Percentiles rank a stretch among this genome's conserved stretches.
Evolutionary conservation across 1,140 invertebrate species (phyloP).

Genomic region (Protaetia brevitarsis): DNA sequence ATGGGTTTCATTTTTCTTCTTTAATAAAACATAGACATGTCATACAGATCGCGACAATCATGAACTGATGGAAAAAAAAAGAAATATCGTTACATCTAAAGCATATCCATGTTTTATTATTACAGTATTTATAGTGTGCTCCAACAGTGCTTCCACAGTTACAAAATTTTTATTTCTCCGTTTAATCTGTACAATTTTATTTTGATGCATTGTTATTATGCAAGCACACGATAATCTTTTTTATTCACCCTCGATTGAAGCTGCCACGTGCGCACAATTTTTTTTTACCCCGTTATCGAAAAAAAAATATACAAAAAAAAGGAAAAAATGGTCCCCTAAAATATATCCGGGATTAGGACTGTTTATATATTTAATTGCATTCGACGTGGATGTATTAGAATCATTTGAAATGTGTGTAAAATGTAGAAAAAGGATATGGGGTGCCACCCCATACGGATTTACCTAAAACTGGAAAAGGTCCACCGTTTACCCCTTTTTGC

Average conservation of each 20-base stretch:
- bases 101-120: too few relatives aligned
- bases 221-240: background rate
- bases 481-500: constrained; percentile 38
- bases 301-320: too few relatives aligned
- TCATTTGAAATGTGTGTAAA: background rate
- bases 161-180: too few relatives aligned
- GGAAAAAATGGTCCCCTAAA: background rate
- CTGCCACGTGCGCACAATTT: constrained; percentile 27
- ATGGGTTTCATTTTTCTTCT: too few relatives aligned
- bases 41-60: too few relatives aligned
- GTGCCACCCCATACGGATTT: constrained; percentile 40
- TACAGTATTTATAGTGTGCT: too few relatives aligned
- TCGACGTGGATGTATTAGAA: background rate
- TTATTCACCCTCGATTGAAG: background rate
- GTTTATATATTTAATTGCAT: background rate
- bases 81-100: too few relatives aligned
- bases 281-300: constrained; percentile 33
- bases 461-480: constrained; percentile 41
- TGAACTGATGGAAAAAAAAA: too few relatives aligned
- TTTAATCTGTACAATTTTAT: too few relatives aligned
- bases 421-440: background rate
- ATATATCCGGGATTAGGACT: background rate
- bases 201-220: background rate
- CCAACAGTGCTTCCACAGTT: too few relatives aligned
- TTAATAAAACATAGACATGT: too few relatives aligned